Evolutionary conservation across 2,888 invertebrate genomes (phyloP), one percentile per base, ranked within the genome.

Genomic region (Netelia inedita): DNA sequence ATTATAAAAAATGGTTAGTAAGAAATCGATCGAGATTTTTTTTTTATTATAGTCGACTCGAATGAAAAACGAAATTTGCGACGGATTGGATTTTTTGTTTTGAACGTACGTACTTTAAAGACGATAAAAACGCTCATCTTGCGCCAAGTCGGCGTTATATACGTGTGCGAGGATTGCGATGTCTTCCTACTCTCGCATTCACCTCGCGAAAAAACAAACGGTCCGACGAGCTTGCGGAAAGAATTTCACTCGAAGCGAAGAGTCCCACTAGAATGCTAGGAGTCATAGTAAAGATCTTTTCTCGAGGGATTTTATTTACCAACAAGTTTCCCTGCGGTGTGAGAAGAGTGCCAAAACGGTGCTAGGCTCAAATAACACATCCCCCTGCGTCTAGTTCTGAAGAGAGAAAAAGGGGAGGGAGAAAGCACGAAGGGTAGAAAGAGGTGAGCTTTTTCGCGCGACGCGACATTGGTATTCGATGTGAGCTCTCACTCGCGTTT

Each of bases 271-370:
- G 46, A 57, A 63, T 35, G 1, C 63, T 11, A 11, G 50, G n/a
- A 11, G 35, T n/a, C 14, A 8, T 41, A 11, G 41, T 14, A 28
- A 19, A 46, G 28, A 11, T 35, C 23, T 61, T 8, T 53, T 59
- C 68, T 35, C 41, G 28, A 19, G 68, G 57, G 50, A 53, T 73
- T 83, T 71, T 83, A 66, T 79, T 83, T 79, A 83, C 66, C 74
- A 75, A 75, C 79, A 75, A 79, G 65, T 79, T 65, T 63, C 16
- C 46, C 55, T 14, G 23, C 55, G 41, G 59, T 53, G 65, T 28
- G 21, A 65, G 28, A 46, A 14, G 28, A 59, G 21, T 35, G 61
- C 46, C 6, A 19, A 57, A 74, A 57, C 23, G 35, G 63, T 69
- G 74, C 41, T 28, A 28, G 35, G 57, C 61, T 55, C 41, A 57